A percentile compares a stretch with the other conserved stretches of the same genome.
Conservation (phyloP, 2,888 invertebrate genomes). For the Cremastinae sp. region DNA sequence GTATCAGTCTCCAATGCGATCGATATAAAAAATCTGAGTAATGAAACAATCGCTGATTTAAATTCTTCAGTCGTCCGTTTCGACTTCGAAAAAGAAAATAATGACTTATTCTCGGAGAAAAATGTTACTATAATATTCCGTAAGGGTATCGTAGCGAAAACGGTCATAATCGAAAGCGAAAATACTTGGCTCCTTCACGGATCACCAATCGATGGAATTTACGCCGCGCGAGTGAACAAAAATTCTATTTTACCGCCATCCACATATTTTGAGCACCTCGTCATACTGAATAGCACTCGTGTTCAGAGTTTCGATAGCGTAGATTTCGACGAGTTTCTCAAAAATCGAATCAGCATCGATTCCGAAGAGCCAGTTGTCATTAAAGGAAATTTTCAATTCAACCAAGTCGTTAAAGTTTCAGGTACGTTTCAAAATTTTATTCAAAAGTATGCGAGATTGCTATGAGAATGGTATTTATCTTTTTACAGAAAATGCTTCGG, state of each 20-base stretch:
- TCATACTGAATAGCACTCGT: constrained; percentile 58
- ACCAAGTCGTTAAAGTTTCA: constrained; percentile 64
- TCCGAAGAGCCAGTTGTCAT: constrained; percentile 56
- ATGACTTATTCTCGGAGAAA: not conserved
- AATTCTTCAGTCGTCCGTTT: constrained; percentile 68
- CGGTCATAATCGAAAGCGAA: not conserved
- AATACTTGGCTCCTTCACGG: constrained; percentile 60
- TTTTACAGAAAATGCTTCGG: constrained; percentile 62
- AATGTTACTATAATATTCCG: constrained; percentile 33
- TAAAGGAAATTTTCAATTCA: constrained; percentile 66
- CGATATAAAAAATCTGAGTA: constrained; percentile 65
- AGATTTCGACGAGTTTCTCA: constrained; percentile 69
- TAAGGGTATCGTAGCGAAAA: constrained; percentile 9
- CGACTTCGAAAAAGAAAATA: constrained; percentile 54
- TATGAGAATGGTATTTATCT: constrained; percentile 1
- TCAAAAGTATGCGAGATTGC: not conserved
- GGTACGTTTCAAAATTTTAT: constrained; percentile 61
- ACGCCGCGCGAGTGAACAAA: constrained; percentile 48
- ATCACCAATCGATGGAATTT: constrained; percentile 59
- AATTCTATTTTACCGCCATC: constrained; percentile 63
- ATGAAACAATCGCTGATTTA: constrained; percentile 66
- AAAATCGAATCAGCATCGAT: constrained; percentile 66
- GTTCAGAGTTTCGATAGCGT: constrained; percentile 67
- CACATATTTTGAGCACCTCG: constrained; percentile 66
- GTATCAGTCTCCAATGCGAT: constrained; percentile 66